These are phyloP conservation scores for Leucoma salicis DNA, from an alignment of 2,888 invertebrate genomes.

Conservation along the genomic window DNA sequence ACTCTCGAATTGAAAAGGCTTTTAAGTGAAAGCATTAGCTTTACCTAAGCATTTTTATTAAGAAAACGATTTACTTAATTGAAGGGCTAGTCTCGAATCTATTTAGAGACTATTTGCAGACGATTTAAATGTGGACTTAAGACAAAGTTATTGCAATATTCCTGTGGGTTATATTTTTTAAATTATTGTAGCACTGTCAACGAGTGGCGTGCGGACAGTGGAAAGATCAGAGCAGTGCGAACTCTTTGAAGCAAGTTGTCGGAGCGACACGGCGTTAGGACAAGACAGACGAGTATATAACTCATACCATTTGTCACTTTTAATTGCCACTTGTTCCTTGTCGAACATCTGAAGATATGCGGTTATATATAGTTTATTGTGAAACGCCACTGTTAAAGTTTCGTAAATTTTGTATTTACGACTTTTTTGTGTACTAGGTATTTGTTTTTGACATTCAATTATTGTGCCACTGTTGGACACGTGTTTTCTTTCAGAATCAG, in stretches of 20 bases:
- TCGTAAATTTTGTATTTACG: neutral
- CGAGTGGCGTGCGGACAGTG: conserved; percentile 45
- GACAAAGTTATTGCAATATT: conserved; percentile 8
- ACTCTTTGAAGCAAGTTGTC: conserved; percentile 52
- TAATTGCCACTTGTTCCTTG: conserved; percentile 77
- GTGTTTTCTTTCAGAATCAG: too few species aligned
- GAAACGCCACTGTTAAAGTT: conserved; percentile 49
- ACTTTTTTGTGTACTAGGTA: too few species aligned
- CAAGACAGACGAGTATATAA: conserved; percentile 48
- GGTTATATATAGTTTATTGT: conserved; percentile 76
- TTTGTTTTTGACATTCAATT: too few species aligned
- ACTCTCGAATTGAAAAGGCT: conserved; percentile 1
- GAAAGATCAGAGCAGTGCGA: conserved; percentile 54
- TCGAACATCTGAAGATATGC: conserved; percentile 65
- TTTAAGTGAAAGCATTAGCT: neutral
- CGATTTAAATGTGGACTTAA: conserved; percentile 4
- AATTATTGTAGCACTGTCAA: conserved; percentile 32
- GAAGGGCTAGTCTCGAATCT: neutral
- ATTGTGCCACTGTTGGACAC: too few species aligned
- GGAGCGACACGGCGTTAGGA: conserved; percentile 51
- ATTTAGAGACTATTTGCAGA: neutral
- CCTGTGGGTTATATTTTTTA: conserved; percentile 19
- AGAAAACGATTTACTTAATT: neutral
- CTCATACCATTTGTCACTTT: conserved; percentile 80
- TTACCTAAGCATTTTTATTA: neutral